phyloP scores from a whole-genome alignment of 2,797 vertebrate genomes.

The Danio albolineatus region DNA sequence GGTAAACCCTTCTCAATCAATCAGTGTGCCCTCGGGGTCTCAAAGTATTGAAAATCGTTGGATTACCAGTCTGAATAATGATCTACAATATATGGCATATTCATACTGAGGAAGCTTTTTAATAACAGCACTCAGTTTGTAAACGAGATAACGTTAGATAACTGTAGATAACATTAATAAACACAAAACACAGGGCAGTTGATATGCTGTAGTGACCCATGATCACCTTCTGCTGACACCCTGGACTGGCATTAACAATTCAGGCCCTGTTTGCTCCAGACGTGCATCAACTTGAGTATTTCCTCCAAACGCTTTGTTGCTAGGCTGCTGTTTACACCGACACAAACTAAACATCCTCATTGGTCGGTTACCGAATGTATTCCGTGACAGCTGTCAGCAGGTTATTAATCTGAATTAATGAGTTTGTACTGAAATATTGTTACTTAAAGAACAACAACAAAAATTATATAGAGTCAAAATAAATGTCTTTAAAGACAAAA shows the following conservation, averaged over 20 bases:
- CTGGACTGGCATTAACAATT: background rate
- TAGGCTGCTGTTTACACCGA: background rate
- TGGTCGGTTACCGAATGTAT: background rate
- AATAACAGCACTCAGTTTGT: background rate
- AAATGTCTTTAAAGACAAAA: no score
- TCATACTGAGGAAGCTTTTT: background rate
- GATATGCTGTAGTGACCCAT: constrained; percentile 4
- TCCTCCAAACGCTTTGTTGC: constrained; percentile 1
- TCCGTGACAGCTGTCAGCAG: background rate
- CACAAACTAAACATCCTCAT: background rate
- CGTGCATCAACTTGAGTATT: background rate
- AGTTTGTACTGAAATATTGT: no score
- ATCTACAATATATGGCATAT: background rate
- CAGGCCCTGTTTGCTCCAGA: background rate
- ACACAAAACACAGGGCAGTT: background rate
- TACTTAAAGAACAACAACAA: no score
- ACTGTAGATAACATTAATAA: background rate
- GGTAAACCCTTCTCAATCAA: constrained; percentile 12
- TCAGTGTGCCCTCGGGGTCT: constrained; percentile 22
- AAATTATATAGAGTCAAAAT: no score
- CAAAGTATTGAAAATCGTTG: constrained; percentile 3
- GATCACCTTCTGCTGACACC: background rate
- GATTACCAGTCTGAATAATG: background rate
- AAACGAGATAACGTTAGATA: no score
- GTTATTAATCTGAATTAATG: background rate